These are phyloP conservation scores for Platichthys flesus DNA, from an alignment of 2,113 vertebrate species.

Conservation along the genomic window DNA sequence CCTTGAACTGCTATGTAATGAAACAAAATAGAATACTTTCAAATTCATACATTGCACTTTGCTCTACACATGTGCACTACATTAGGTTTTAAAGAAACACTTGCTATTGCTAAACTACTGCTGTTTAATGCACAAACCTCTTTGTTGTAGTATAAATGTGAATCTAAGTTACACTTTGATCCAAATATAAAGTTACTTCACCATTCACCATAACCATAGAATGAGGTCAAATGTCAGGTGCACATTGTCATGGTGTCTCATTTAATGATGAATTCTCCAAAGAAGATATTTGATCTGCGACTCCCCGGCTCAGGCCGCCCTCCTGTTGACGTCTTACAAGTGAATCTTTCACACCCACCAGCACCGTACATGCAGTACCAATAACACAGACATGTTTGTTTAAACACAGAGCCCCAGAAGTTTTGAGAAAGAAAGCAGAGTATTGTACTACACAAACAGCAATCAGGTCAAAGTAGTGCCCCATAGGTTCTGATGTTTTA, in stretches of 20 bases:
- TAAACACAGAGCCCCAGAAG: slow-evolving; percentile 36
- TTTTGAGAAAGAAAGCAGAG: slow-evolving; percentile 53
- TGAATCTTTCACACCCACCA: slow-evolving; percentile 17
- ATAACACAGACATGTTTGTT: slow-evolving; percentile 62
- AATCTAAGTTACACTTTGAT: not conserved
- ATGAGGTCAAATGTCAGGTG: slow-evolving; percentile 35
- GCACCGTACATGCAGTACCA: slow-evolving; percentile 10
- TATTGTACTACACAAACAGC: slow-evolving; percentile 59
- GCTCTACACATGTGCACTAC: too few relatives aligned
- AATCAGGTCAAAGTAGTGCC: slow-evolving; percentile 20
- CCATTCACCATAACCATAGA: not conserved
- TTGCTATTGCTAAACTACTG: not conserved
- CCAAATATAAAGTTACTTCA: not conserved
- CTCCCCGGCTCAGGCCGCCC: slow-evolving; percentile 1
- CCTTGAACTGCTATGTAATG: not conserved
- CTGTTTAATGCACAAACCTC: not conserved
- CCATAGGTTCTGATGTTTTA: slow-evolving; percentile 4
- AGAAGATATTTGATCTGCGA: slow-evolving; percentile 29
- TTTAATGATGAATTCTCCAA: slow-evolving; percentile 17
- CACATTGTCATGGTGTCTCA: not conserved
- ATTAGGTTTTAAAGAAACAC: not conserved
- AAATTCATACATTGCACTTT: too few relatives aligned
- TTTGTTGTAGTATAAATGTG: not conserved
- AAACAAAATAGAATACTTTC: not conserved
- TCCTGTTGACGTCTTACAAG: slow-evolving; percentile 41